Base-by-base conservation (phyloP, 30 jellyfish, hydroid and myxozoan species). In the Pelagia noctiluca region DNA sequence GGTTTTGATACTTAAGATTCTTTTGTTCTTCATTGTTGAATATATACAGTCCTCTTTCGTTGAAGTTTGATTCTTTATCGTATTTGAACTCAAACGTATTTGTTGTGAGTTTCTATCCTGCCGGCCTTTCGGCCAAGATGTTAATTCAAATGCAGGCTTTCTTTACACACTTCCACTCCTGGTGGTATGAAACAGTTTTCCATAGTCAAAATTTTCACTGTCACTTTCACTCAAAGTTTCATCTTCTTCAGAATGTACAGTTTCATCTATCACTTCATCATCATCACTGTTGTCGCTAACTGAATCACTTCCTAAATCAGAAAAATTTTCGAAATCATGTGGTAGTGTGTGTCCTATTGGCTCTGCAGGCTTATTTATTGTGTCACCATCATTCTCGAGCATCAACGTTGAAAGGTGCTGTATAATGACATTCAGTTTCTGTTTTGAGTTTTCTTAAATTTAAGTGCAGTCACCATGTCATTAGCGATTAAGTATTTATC, bases 241-340 rank as follows among this genome's bases (percentile, higher is more conserved):
- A 62, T 62, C 75, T n/a, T 62, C 75, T 62, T 26, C 75, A 23
- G 75, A 62, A 62, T 62, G 75, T 62, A 62, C 33, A 62, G 75
- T 62, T 62, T 23, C 75, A 62, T 62, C 12, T 61, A 61, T 61
- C 34, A 61, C 34, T 24, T 61, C 75, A 62, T 62, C 75, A 3
- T 12, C 75, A 62, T 62, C 75, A 62, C 75, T 62, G 36, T 62
- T 46, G 49, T 62, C 75, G 47, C 75, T 62, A 62, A 26, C 48
- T 62, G 75, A 62, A 62, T 62, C 75, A 62, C 75, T 62, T 62
- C 18, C 75, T 23, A 23, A 62, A 62, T 62, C 33, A 21, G 36
- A 62, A 62, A 62, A 36, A 8, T 26, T 3, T 62, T 62, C 36
- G 7, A 62, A 62, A 62, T 62, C 75, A 26, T 62, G 23, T 62